Evolutionary conservation across 2,113 vertebrate species (phyloP).

Genomic region (Malaclemys terrapin): DNA sequence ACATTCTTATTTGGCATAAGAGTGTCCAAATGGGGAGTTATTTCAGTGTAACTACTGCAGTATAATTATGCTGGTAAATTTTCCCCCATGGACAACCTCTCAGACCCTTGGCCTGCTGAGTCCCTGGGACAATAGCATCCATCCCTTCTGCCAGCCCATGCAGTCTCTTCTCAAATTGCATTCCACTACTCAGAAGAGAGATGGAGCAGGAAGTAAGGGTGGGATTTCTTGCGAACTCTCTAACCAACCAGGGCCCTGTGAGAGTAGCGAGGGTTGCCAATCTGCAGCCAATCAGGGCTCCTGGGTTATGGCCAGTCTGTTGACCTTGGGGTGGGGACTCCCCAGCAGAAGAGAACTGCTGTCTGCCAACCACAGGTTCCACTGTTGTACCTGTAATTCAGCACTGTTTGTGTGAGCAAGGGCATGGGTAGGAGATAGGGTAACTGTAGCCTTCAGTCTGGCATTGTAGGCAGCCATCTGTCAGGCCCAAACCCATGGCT

Average conservation of each 20-base stretch:
- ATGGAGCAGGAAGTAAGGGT: fast-evolving
- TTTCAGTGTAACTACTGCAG: not conserved
- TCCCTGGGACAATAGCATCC: not conserved
- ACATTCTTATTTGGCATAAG: not conserved
- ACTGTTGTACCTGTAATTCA: not conserved
- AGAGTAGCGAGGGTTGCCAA: not conserved
- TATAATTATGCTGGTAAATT: not conserved
- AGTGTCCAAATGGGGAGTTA: not conserved
- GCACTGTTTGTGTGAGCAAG: not conserved
- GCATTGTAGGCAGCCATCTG: not conserved
- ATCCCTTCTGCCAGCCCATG: fast-evolving
- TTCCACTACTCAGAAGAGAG: not conserved
- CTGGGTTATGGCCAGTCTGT: not conserved
- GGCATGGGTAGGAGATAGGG: too few relatives aligned
- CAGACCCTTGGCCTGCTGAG: not conserved
- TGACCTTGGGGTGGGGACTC: not conserved
- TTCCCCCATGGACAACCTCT: not conserved
- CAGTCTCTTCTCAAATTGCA: not conserved
- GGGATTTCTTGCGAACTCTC: not conserved
- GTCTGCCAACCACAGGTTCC: not conserved
- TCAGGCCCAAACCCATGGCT: not conserved
- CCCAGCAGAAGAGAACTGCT: not conserved
- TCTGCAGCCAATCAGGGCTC: not conserved
- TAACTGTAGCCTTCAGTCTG: not conserved
- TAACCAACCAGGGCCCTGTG: not conserved